These are phyloP conservation scores for Menidia menidia DNA, from an alignment of 2,797 vertebrate genomes.

Conservation along the genomic window DNA sequence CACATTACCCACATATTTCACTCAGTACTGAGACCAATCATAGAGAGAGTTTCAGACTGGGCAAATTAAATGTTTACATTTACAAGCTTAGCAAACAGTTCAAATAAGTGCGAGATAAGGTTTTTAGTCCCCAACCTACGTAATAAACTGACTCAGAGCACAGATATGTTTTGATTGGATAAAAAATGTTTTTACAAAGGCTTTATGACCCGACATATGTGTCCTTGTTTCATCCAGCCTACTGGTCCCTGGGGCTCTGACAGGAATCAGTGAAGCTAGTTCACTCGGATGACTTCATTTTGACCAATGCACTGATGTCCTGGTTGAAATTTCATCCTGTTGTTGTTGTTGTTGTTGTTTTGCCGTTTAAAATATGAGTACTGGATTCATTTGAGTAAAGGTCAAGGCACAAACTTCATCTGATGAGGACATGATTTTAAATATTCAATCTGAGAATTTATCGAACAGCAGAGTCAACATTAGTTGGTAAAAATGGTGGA, in stretches of 20 bases:
- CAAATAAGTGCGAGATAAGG: neutral
- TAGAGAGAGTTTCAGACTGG: neutral
- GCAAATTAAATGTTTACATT: neutral
- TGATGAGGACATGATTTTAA: no score
- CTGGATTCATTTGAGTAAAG: no score
- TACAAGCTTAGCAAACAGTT: neutral
- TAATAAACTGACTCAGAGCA: no score
- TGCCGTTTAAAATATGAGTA: no score
- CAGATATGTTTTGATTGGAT: no score
- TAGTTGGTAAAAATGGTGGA: neutral
- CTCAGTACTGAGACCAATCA: neutral
- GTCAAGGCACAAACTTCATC: no score
- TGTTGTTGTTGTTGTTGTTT: no score
- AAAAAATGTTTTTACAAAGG: neutral
- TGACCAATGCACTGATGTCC: neutral
- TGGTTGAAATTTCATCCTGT: neutral
- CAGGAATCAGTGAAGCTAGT: neutral
- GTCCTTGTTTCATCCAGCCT: neutral
- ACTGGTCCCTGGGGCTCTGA: neutral
- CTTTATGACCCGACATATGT: neutral
- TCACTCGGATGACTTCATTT: neutral
- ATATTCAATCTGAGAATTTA: no score
- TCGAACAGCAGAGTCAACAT: neutral
- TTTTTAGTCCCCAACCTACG: no score
- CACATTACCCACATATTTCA: neutral